Conservation (phyloP, 2,113 vertebrate species). For the Thomomys bottae region DNA sequence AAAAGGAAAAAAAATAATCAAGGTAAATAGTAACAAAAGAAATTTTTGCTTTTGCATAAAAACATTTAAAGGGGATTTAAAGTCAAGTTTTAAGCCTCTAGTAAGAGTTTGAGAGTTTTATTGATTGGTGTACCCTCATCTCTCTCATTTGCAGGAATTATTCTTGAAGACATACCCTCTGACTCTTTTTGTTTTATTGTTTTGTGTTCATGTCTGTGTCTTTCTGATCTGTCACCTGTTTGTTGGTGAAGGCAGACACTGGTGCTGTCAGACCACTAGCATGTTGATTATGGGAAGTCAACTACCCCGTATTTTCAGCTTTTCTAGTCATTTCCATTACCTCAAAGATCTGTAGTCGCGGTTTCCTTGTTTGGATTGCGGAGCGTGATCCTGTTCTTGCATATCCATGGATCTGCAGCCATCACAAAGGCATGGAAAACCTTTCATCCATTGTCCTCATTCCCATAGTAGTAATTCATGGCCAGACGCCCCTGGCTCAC, state of each 20-base stretch:
- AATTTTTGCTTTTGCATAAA: conserved; percentile 33
- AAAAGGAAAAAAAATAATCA: too few relatives aligned
- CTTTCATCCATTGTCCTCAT: conserved; percentile 29
- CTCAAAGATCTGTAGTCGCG: conserved; percentile 9
- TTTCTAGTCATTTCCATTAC: conserved; percentile 10
- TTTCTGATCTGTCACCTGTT: not conserved
- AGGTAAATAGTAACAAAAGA: not conserved
- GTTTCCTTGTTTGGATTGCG: not conserved
- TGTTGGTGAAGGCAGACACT: conserved; percentile 1
- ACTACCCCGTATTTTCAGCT: not conserved
- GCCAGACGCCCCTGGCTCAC: too few relatives aligned
- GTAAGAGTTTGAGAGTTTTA: conserved; percentile 20
- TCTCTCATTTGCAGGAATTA: conserved; percentile 3
- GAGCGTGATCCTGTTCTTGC: not conserved
- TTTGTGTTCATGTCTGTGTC: not conserved
- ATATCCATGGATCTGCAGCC: conserved; percentile 31
- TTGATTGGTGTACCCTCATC: not conserved
- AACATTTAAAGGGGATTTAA: not conserved
- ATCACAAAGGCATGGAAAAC: not conserved
- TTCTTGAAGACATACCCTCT: conserved; percentile 55
- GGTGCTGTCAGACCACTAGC: not conserved
- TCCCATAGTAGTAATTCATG: not conserved
- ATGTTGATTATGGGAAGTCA: not conserved
- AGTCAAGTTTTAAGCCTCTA: conserved; percentile 34
- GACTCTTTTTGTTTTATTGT: conserved; percentile 3